Percentiles rank a stretch among this genome's conserved stretches.
These are phyloP conservation scores for Syngnathus acus DNA, from an alignment of 2,797 vertebrate genomes.

Conservation along the genomic window DNA sequence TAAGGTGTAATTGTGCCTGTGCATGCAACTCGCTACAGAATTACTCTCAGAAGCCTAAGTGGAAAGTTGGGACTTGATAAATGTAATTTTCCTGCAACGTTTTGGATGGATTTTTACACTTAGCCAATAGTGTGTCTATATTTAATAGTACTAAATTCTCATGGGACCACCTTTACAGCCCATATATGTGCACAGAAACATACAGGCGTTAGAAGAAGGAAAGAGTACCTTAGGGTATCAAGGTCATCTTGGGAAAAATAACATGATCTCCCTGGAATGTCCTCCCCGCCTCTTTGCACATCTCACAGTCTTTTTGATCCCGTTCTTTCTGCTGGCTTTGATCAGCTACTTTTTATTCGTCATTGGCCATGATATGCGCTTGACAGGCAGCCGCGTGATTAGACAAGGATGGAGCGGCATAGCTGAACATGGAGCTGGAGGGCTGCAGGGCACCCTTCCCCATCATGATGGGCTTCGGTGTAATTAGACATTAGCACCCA, in stretches of 20 bases:
- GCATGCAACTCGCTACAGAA: not conserved
- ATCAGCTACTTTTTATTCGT: conserved; percentile 56
- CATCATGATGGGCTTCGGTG: conserved; percentile 60
- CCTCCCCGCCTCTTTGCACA: conserved; percentile 17
- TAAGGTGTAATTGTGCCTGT: not conserved
- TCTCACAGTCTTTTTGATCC: conserved; percentile 58
- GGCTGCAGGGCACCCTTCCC: conserved; percentile 58
- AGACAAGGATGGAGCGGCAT: conserved; percentile 50
- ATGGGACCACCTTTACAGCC: not conserved
- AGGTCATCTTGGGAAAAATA: conserved; percentile 40
- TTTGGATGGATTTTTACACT: not conserved
- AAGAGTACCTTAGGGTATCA: conserved; percentile 25
- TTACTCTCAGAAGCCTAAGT: not conserved
- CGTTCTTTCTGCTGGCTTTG: conserved; percentile 42
- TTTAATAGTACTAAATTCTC: not conserved
- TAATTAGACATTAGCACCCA: conserved; percentile 73
- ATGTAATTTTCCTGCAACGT: not conserved
- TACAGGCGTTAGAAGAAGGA: not conserved
- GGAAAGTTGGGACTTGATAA: not conserved
- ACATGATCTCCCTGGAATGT: conserved; percentile 26
- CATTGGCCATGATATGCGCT: conserved; percentile 54
- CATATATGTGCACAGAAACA: not conserved
- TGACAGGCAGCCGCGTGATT: conserved; percentile 60
- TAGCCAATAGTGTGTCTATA: not conserved
- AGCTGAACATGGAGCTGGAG: conserved; percentile 36